phyloP scores from a whole-genome alignment of 2,797 vertebrate species.

The Sebastes kiyomatsui region DNA sequence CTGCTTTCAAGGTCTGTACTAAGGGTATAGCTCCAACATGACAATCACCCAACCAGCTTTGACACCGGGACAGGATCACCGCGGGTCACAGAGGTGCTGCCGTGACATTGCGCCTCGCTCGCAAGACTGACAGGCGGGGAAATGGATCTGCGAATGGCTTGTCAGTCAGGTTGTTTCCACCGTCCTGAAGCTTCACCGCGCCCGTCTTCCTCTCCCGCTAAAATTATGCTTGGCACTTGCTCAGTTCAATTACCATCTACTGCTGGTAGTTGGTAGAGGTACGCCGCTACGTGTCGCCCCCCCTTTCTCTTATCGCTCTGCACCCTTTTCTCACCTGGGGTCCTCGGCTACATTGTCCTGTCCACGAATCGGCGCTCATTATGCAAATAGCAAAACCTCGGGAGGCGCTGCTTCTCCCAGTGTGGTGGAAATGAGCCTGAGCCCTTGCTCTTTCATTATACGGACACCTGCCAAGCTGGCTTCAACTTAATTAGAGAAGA shows the following conservation, averaged over 20 bases:
- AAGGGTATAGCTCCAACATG: not conserved
- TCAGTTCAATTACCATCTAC: constrained; percentile 58
- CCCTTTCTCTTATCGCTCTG: not conserved
- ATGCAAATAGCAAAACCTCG: constrained; percentile 48
- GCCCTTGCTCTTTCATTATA: constrained; percentile 50
- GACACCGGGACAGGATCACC: not conserved
- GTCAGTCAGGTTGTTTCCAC: constrained; percentile 36
- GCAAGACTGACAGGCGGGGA: constrained; percentile 43
- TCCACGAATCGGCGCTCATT: constrained; percentile 12
- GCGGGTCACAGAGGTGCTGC: constrained; percentile 19
- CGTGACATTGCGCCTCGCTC: constrained; percentile 18
- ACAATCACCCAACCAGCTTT: not conserved
- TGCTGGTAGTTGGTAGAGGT: not conserved
- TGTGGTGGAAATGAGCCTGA: constrained; percentile 30
- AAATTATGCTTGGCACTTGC: constrained; percentile 63
- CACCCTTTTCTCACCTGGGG: constrained; percentile 20
- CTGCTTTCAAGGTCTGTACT: not conserved
- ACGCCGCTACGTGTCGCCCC: not conserved
- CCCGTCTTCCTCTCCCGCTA: constrained; percentile 25
- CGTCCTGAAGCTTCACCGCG: not conserved
- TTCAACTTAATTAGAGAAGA: constrained; percentile 64
- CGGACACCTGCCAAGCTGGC: constrained; percentile 44
- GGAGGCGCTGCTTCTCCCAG: constrained; percentile 32
- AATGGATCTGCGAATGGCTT: constrained; percentile 37
- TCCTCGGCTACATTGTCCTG: constrained; percentile 5